Evolutionary conservation across 35 echinoderm and acorn worm genomes (phyloP), one percentile per base, ranked within the genome.

Genomic region (Amphiura filiformis): DNA sequence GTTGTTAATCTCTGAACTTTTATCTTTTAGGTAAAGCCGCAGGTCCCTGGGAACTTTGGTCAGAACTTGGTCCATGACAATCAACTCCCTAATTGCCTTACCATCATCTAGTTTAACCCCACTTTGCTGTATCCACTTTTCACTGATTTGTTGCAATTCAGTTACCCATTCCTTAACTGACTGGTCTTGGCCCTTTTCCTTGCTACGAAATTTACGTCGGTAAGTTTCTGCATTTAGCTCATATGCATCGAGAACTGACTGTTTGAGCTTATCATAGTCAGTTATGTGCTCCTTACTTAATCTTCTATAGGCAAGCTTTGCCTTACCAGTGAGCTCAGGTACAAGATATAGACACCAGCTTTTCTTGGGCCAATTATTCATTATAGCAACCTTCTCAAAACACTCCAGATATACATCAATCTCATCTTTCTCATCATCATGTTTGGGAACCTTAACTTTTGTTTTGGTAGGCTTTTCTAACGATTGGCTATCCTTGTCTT

Each of bases 391-490:
- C 39, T 83, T 79, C 40, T 95, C 90, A 77, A 95, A 92, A 39
- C 90, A 76, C 47, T 65, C 31, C 33, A 95, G 57, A 32, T 95
- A 92, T 11, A 82, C 94, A 78, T 95, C 94, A 41, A 95, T 86
- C 35, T 92, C 90, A 75, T 95, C 94, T 37, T 76, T 89, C 28
- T n/a, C n/a, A n/a, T 80, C 70, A 13, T 92, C 86, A 82, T 86
- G n/a, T n/a, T n/a, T n/a, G n/a, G n/a, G n/a, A n/a, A n/a, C n/a
- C n/a, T n/a, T n/a, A n/a, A n/a, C n/a, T n/a, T n/a, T n/a, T n/a
- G n/a, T n/a, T n/a, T n/a, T n/a, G n/a, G n/a, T n/a, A n/a, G n/a
- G n/a, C n/a, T n/a, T n/a, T n/a, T n/a, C n/a, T n/a, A n/a, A n/a
- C n/a, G n/a, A n/a, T n/a, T n/a, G n/a, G n/a, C n/a, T n/a, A n/a